Percentiles rank a stretch among this genome's conserved stretches.
These are phyloP conservation scores for Brachyptera risi DNA, from an alignment of 2,888 invertebrate species.

Conservation along the genomic window DNA sequence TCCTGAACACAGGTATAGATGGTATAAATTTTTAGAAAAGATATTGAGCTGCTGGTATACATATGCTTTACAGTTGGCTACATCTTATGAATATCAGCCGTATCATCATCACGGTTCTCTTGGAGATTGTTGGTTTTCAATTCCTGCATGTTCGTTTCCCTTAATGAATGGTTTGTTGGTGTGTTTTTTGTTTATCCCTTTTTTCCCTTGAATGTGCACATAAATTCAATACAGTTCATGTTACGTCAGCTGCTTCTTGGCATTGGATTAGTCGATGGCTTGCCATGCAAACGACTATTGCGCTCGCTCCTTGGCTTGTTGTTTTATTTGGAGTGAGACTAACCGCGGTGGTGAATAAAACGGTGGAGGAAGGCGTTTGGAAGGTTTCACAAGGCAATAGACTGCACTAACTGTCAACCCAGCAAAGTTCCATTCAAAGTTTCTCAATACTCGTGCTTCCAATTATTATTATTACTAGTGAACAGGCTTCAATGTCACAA, in stretches of 20 bases:
- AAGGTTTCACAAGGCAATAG: background rate
- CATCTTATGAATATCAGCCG: too few species aligned
- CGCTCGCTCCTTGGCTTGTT: background rate
- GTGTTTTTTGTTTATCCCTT: conserved; percentile 4
- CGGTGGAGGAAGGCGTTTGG: conserved; percentile 8
- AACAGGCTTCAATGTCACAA: too few species aligned
- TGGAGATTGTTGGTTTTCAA: background rate
- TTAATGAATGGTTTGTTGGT: conserved; percentile 2
- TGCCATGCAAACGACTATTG: background rate
- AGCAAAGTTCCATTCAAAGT: too few species aligned
- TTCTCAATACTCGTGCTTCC: too few species aligned
- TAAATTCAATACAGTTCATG: background rate
- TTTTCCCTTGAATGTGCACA: conserved; percentile 11
- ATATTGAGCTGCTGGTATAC: too few species aligned
- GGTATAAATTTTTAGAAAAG: too few species aligned
- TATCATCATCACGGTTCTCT: too few species aligned
- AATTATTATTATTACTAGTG: too few species aligned
- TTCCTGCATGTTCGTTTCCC: background rate
- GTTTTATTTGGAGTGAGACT: conserved; percentile 9
- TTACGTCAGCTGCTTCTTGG: conserved; percentile 2
- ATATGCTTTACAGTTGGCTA: too few species aligned
- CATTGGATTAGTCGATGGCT: conserved; percentile 1
- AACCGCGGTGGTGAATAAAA: conserved; percentile 3
- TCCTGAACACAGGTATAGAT: too few species aligned
- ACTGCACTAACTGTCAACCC: background rate